These are phyloP conservation scores for Calonectris borealis DNA, from an alignment of 2,113 vertebrate species.

Conservation along the genomic window DNA sequence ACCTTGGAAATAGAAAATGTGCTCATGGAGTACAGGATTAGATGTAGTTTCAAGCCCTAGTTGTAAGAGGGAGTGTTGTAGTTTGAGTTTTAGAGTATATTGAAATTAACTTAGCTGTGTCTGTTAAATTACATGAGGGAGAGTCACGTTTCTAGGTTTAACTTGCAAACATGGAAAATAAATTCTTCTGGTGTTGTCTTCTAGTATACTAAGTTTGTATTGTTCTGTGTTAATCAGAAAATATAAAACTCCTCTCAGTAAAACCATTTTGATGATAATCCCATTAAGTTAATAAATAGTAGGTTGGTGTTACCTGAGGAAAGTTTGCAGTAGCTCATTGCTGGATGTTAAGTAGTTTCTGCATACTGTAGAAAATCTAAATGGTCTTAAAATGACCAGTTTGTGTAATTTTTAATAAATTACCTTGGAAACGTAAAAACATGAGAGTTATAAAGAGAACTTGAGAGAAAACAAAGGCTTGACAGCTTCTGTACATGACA, in stretches of 20 bases:
- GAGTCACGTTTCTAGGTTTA: not conserved
- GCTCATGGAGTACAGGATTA: not conserved
- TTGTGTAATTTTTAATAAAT: not conserved
- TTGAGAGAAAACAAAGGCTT: not conserved
- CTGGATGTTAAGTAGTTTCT: not conserved
- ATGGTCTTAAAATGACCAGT: not conserved
- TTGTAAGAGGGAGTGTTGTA: not conserved
- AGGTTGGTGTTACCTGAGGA: not conserved
- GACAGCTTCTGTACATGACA: not conserved
- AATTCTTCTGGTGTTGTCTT: not conserved
- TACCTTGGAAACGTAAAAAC: not conserved
- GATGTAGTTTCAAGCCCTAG: not conserved
- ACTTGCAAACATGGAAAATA: rapidly evolving
- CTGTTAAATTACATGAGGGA: not conserved
- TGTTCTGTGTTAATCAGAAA: not conserved
- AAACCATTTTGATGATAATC: not conserved
- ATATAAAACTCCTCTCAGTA: not conserved
- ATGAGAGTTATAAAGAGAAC: not conserved
- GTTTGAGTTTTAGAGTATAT: not conserved
- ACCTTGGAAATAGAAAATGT: not conserved
- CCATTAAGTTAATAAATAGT: not conserved
- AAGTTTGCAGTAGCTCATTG: not conserved
- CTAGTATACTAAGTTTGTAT: not conserved
- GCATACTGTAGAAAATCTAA: not conserved
- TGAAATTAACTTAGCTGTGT: not conserved